Percentiles rank a stretch among this genome's conserved stretches.
These are phyloP conservation scores for Muscina levida DNA, from an alignment of 2,888 invertebrate species.

Conservation along the genomic window DNA sequence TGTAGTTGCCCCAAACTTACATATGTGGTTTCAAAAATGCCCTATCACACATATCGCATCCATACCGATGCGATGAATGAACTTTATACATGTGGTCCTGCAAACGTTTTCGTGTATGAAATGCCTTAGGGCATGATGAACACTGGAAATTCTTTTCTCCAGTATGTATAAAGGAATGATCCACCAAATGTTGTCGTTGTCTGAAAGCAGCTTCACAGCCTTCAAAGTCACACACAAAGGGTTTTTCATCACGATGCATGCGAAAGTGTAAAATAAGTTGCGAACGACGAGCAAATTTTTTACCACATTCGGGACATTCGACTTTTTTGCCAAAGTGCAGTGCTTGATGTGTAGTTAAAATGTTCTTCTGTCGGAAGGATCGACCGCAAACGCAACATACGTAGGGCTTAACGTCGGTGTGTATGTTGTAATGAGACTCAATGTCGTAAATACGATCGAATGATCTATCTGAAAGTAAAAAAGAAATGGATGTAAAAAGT, in stretches of 20 bases:
- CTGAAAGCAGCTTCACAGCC: conserved; percentile 63
- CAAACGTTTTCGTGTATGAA: conserved; percentile 64
- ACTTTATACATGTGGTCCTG: conserved; percentile 63
- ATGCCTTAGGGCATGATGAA: conserved; percentile 53
- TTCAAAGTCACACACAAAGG: conserved; percentile 61
- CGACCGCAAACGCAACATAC: conserved; percentile 61
- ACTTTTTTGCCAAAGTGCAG: conserved; percentile 64
- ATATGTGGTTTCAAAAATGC: conserved; percentile 63
- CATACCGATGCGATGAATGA: conserved; percentile 59
- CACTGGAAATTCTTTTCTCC: conserved; percentile 62
- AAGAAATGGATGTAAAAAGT: too few species aligned
- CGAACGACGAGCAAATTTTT: conserved; percentile 63
- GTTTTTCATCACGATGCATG: conserved; percentile 65
- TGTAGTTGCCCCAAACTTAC: conserved; percentile 39
- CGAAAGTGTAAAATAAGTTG: conserved; percentile 64
- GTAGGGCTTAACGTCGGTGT: conserved; percentile 58
- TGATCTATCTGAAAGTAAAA: conserved; percentile 46
- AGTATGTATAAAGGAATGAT: conserved; percentile 61
- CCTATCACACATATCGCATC: conserved; percentile 60
- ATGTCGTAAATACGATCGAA: conserved; percentile 63
- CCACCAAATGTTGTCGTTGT: conserved; percentile 63
- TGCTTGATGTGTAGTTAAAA: conserved; percentile 62
- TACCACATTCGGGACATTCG: conserved; percentile 64
- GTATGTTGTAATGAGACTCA: conserved; percentile 61
- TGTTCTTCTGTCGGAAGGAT: conserved; percentile 63